Percentiles rank a stretch among this genome's conserved stretches.
phyloP scores from a whole-genome alignment of 2,113 vertebrate genomes.

The Rostratula benghalensis region DNA sequence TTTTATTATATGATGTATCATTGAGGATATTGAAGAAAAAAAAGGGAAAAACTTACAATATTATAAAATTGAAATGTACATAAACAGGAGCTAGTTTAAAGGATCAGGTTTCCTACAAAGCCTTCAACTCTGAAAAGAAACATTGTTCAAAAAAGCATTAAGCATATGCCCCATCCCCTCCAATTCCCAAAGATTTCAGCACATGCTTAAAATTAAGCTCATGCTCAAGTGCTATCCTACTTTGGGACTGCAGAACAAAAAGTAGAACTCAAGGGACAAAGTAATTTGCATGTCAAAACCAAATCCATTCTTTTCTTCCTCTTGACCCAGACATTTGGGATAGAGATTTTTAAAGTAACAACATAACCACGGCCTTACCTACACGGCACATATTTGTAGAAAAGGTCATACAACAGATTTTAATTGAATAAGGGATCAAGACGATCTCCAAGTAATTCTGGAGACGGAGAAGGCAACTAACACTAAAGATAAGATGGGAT shows the following conservation, averaged over 20 bases:
- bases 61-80: conserved; percentile 30
- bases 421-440: neutral
- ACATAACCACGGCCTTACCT: neutral
- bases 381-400: neutral
- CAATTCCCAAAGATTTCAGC: neutral
- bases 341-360: neutral
- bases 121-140: conserved; percentile 32
- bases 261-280: neutral
- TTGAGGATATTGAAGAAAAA: neutral
- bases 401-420: neutral
- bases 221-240: neutral
- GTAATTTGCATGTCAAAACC: neutral
- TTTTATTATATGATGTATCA: conserved; percentile 24
- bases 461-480: neutral
- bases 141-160: conserved; percentile 29
- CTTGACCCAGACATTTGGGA: neutral
- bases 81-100: conserved; percentile 49
- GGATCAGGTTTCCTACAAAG: conserved; percentile 22
- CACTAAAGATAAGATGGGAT: neutral
- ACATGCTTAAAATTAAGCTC: conserved; percentile 12
- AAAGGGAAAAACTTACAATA: conserved; percentile 15
- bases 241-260: neutral
- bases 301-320: neutral
- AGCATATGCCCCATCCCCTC: neutral
- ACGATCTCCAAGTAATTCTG: neutral